phyloP scores from a whole-genome alignment of 1,140 invertebrate species.

The Elysia chlorotica region DNA sequence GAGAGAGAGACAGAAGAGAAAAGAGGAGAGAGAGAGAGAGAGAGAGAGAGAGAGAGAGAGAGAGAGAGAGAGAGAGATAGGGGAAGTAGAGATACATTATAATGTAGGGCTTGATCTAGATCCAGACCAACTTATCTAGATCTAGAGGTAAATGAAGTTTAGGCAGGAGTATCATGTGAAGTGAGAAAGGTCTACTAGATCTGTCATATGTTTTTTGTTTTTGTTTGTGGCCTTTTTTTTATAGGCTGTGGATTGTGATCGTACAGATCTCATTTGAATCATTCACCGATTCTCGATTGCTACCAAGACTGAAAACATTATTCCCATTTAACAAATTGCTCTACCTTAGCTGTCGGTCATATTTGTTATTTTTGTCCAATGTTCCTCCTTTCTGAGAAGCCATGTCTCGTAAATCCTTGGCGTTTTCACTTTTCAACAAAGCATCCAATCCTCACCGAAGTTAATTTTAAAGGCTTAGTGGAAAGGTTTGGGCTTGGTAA shows the following conservation, averaged over 20 bases:
- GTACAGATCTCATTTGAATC: no score
- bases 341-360: conserved; percentile 85
- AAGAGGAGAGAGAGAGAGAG: not conserved
- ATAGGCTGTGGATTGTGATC: not conserved
- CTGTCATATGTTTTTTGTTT: not conserved
- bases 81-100: no score
- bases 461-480: no score
- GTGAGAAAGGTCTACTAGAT: not conserved
- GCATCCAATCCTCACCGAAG: no score
- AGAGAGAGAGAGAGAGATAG: not conserved
- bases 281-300: not conserved
- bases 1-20: not conserved
- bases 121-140: no score
- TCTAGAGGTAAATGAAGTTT: no score
- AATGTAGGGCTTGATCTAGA: not conserved
- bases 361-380: conserved; percentile 67
- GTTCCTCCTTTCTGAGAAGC: conserved; percentile 27
- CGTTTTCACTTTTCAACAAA: no score
- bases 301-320: not conserved
- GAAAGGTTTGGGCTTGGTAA: no score
- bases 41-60: not conserved
- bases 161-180: not conserved
- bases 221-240: not conserved
- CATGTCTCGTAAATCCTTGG: no score
- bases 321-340: not conserved